A percentile compares a stretch with the other conserved stretches of the same genome.
phyloP scores from a whole-genome alignment of 2,113 vertebrate genomes.

The Polypterus bichir region DNA sequence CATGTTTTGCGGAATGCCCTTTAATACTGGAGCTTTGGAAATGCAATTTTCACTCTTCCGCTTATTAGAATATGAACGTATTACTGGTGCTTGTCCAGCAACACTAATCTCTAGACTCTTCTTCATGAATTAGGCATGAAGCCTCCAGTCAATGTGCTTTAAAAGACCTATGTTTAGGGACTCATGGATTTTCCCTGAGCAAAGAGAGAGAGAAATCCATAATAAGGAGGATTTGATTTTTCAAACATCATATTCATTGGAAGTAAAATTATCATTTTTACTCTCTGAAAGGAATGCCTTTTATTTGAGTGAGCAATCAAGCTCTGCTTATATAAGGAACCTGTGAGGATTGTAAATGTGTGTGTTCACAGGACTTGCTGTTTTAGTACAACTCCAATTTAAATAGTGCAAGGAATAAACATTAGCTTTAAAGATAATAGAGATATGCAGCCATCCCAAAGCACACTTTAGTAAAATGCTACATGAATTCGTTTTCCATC shows the following conservation, averaged over 20 bases:
- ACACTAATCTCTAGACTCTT: constrained; percentile 65
- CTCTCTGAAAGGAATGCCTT: constrained; percentile 46
- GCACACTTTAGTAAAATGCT: no score
- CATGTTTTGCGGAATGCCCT: constrained; percentile 82
- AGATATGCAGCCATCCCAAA: no score
- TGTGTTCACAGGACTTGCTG: background rate
- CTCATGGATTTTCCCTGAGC: constrained; percentile 72
- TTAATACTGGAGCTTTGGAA: constrained; percentile 97
- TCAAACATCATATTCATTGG: constrained; percentile 57
- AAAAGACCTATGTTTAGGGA: constrained; percentile 74
- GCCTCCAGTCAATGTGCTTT: constrained; percentile 75
- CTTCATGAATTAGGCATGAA: constrained; percentile 89
- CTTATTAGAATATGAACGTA: constrained; percentile 99
- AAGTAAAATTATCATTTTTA: constrained; percentile 27
- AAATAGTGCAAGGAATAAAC: no score
- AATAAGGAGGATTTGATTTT: constrained; percentile 66
- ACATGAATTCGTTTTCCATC: no score
- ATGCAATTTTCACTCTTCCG: constrained; percentile 89
- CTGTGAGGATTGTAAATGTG: background rate
- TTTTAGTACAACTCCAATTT: no score
- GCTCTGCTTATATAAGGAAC: background rate
- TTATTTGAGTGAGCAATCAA: background rate
- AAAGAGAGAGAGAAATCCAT: constrained; percentile 71
- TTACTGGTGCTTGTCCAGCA: constrained; percentile 69
- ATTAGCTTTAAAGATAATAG: no score